A percentile compares a stretch with the other conserved stretches of the same genome.
Evolutionary conservation across 1,140 invertebrate genomes (phyloP).

Genomic region (Panonychus citri): DNA sequence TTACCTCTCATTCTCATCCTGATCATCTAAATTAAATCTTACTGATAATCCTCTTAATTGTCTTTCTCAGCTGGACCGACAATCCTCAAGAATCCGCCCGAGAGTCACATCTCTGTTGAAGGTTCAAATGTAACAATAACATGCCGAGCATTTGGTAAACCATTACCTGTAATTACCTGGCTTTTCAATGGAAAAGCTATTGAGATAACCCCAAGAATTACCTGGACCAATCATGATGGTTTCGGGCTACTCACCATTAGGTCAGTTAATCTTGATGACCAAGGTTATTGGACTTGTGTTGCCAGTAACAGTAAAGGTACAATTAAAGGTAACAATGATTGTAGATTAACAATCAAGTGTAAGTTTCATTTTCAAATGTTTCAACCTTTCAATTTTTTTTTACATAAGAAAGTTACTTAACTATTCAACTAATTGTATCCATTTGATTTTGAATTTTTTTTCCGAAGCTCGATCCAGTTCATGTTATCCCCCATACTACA

Average conservation of each 20-base stretch:
- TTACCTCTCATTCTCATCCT: conserved; percentile 7
- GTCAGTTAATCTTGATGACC: conserved; percentile 41
- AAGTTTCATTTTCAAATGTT: conserved; percentile 9
- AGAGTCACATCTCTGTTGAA: conserved; percentile 34
- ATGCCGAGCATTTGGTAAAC: conserved; percentile 68
- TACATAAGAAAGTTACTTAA: no score
- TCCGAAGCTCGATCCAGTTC: conserved; percentile 16
- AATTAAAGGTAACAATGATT: conserved; percentile 65
- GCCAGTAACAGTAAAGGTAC: conserved; percentile 55
- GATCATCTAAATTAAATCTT: no score
- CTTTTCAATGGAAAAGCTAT: conserved; percentile 90
- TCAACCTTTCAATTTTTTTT: no score
- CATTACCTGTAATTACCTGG: conserved; percentile 77
- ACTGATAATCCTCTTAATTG: not conserved
- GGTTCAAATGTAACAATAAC: conserved; percentile 49
- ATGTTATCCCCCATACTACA: conserved; percentile 58
- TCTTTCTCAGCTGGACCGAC: conserved; percentile 28
- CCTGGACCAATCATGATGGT: conserved; percentile 44
- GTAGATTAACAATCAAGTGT: conserved; percentile 54
- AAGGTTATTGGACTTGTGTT: conserved; percentile 50
- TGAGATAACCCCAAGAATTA: conserved; percentile 49
- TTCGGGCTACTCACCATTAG: conserved; percentile 56
- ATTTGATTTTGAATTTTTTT: no score
- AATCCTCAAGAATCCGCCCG: conserved; percentile 39
- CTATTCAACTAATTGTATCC: no score